Evolutionary conservation across 2,797 vertebrate genomes (phyloP), one percentile per base, ranked within the genome.

Genomic region (Chaetophractus vellerosus): DNA sequence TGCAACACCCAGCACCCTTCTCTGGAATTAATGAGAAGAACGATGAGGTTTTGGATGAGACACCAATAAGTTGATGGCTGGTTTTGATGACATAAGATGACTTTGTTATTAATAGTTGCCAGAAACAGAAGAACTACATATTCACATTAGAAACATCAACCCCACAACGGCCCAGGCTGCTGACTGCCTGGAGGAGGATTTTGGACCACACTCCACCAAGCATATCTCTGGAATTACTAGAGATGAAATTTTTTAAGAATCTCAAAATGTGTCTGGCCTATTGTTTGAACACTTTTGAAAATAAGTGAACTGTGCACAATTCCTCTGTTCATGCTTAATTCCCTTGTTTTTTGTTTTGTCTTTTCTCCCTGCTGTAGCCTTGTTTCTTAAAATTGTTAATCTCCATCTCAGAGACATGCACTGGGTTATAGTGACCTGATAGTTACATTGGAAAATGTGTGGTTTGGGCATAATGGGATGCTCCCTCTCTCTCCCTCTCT

Each of bases 31-130:
- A 57, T 0, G 7, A 66, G 24, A 96, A 21, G 45, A 57, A 61
- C 64, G 36, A 64, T 79, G 50, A 84, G 23, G 9, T 61, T 84
- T 95, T 33, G 41, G 31, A 86, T 85, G 31, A 45, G 14, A 61
- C 41, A 4, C 10, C 72, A 61, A n/a, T 66, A 75, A 86, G 90
- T 10, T 31, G 23, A 78, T 63, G 11, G 2, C 36, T 94, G 36
- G 63, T 59, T 95, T 93, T 23, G 19, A 84, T 84, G 76, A 87
- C 4, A 28, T 83, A 72, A 92, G 95, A 90, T 81, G 85, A 95
- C 33, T 28, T 33, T 9, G 75, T 87, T 80, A 83, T 89, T 80
- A 92, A 80, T 45, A 88, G 45, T 38, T 76, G 19, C 23, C 74
- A 86, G 81, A 87, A 81, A 75, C 63, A 88, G 75, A 89, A 93